Evolutionary conservation across 2,888 invertebrate species (phyloP).

Genomic region (Erebia aethiops): DNA sequence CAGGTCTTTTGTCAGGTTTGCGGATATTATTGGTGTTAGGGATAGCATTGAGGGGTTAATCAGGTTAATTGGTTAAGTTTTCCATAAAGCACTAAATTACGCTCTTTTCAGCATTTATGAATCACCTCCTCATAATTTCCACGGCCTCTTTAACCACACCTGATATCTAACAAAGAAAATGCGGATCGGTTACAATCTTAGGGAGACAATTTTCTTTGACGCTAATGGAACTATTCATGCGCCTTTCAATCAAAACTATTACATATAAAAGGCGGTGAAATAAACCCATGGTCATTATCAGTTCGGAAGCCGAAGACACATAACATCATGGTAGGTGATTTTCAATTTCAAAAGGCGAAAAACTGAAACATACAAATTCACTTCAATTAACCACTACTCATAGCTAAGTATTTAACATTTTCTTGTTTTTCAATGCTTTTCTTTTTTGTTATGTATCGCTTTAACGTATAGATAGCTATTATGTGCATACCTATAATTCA

Average conservation of each 20-base stretch:
- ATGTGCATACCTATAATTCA: not conserved
- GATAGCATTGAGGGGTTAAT: too few relatives aligned
- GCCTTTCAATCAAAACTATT: constrained; percentile 58
- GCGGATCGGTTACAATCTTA: constrained; percentile 40
- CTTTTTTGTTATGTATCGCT: not conserved
- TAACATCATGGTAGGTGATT: constrained; percentile 59
- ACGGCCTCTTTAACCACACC: constrained; percentile 7
- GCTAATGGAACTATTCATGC: constrained; percentile 68
- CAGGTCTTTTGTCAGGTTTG: too few relatives aligned
- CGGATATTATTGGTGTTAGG: too few relatives aligned
- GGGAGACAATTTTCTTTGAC: constrained; percentile 26
- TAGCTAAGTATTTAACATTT: constrained; percentile 1
- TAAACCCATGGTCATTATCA: constrained; percentile 37
- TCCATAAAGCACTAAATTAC: too few relatives aligned
- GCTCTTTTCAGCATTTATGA: not conserved
- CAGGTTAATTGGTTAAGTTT: too few relatives aligned
- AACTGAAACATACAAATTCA: constrained; percentile 5
- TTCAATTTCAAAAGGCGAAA: not conserved
- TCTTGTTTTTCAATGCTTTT: not conserved
- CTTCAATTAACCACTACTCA: not conserved
- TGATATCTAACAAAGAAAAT: constrained; percentile 31
- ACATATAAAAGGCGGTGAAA: constrained; percentile 59
- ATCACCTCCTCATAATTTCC: not conserved
- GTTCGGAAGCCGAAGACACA: constrained; percentile 43
- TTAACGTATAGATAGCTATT: not conserved